These are phyloP conservation scores for Boloria euphrosyne DNA, from an alignment of 2,888 invertebrate genomes.

Conservation along the genomic window DNA sequence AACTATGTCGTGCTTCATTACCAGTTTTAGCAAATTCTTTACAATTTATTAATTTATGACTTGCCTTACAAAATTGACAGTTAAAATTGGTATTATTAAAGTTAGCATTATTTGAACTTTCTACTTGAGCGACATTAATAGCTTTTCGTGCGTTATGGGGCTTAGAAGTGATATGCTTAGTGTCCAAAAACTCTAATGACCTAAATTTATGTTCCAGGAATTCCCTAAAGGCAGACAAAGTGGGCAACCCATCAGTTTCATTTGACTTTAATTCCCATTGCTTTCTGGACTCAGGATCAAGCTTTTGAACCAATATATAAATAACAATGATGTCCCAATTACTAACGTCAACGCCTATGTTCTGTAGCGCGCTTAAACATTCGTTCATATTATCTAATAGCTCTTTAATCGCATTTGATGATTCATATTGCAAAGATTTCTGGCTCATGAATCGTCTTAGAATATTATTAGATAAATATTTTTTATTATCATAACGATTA, in stretches of 20 bases:
- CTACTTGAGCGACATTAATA: slow-evolving; percentile 1
- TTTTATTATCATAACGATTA: slow-evolving; percentile 40
- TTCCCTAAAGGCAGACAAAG: slow-evolving; percentile 35
- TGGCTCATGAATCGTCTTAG: slow-evolving; percentile 34
- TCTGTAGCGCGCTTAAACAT: slow-evolving; percentile 36
- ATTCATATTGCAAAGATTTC: slow-evolving; percentile 28
- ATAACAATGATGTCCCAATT: slow-evolving; percentile 43
- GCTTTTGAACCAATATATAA: slow-evolving; percentile 33
- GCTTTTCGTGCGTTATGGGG: neutral
- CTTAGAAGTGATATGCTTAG: neutral
- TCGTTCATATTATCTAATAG: slow-evolving; percentile 39
- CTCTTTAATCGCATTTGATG: slow-evolving; percentile 21
- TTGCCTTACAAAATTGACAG: slow-evolving; percentile 8
- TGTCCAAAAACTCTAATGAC: slow-evolving; percentile 1
- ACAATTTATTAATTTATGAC: slow-evolving; percentile 42
- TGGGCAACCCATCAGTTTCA: slow-evolving; percentile 39
- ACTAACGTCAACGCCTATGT: slow-evolving; percentile 31
- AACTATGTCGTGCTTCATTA: slow-evolving; percentile 23
- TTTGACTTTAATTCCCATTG: slow-evolving; percentile 39
- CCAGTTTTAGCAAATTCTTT: slow-evolving; percentile 38
- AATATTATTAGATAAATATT: slow-evolving; percentile 36
- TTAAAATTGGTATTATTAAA: no score
- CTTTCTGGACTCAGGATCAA: slow-evolving; percentile 38
- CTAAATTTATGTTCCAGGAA: slow-evolving; percentile 23
- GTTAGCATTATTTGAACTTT: no score